Conservation (phyloP, 2,888 invertebrate species). For the Electrophaes corylata region DNA sequence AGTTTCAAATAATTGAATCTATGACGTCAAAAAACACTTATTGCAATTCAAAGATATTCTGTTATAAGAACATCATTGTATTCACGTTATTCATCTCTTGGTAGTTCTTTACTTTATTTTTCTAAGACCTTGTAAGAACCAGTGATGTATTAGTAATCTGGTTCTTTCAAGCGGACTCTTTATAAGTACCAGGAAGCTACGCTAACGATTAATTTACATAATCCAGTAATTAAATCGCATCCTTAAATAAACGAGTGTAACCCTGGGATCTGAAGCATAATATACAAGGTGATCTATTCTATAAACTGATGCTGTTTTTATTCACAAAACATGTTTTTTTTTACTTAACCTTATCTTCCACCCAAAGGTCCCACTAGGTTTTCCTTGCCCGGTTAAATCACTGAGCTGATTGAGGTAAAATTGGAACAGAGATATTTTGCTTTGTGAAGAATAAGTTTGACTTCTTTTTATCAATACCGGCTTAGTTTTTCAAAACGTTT, state of each 20-base stretch:
- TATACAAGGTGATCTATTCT: not conserved
- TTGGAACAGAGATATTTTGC: too few relatives aligned
- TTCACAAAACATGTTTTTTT: too few relatives aligned
- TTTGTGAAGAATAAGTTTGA: too few relatives aligned
- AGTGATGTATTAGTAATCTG: not conserved
- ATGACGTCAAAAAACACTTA: not conserved
- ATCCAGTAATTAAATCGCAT: not conserved
- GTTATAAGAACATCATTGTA: not conserved
- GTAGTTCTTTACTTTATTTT: not conserved
- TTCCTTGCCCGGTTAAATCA: too few relatives aligned
- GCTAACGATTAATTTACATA: conserved; percentile 3
- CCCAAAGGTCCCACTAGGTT: too few relatives aligned
- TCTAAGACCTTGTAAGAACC: conserved; percentile 7
- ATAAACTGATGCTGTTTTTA: not conserved
- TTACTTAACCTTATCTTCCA: too few relatives aligned
- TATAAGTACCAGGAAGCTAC: not conserved
- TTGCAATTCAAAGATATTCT: not conserved
- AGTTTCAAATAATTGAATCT: not conserved
- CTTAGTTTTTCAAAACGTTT: too few relatives aligned
- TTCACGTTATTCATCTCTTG: too few relatives aligned
- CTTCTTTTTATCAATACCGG: too few relatives aligned
- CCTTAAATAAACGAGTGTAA: not conserved
- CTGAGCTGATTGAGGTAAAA: too few relatives aligned
- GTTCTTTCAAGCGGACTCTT: conserved; percentile 2
- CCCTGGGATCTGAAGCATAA: not conserved